Evolutionary conservation across 2,113 vertebrate genomes (phyloP).

Genomic region (Gymnarchus niloticus): DNA sequence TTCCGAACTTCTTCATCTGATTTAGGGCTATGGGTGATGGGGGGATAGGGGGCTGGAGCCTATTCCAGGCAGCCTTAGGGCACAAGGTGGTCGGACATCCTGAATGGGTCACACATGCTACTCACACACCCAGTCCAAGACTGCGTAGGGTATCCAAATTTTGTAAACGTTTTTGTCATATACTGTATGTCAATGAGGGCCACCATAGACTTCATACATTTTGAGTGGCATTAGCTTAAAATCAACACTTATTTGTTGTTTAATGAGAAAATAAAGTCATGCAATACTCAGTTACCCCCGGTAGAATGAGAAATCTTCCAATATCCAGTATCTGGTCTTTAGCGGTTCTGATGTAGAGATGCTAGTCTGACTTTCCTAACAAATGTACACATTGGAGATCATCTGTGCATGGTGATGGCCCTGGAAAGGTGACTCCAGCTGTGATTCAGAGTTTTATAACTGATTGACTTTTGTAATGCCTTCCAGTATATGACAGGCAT

Average conservation of each 20-base stretch:
- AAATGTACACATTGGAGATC: neutral
- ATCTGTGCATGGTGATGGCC: too few relatives aligned
- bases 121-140: too few relatives aligned
- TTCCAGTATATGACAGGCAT: neutral
- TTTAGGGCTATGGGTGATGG: too few relatives aligned
- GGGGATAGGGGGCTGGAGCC: too few relatives aligned
- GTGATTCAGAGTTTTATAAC: neutral
- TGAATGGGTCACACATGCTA: too few relatives aligned
- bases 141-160: too few relatives aligned
- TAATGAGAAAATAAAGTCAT: neutral
- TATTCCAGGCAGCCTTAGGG: too few relatives aligned
- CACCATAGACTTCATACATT: neutral
- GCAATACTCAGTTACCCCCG: neutral
- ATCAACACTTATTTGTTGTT: neutral
- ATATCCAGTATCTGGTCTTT: neutral
- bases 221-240: neutral
- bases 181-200: neutral
- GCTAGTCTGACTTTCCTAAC: neutral
- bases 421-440: neutral
- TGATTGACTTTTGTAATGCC: neutral
- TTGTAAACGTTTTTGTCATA: too few relatives aligned
- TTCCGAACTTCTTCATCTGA: too few relatives aligned
- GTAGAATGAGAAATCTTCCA: neutral
- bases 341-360: neutral
- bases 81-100: too few relatives aligned